A percentile compares a stretch with the other conserved stretches of the same genome.
These are phyloP conservation scores for Caenorhabditis latens DNA, from an alignment of 1,140 invertebrate species.

Conservation along the genomic window DNA sequence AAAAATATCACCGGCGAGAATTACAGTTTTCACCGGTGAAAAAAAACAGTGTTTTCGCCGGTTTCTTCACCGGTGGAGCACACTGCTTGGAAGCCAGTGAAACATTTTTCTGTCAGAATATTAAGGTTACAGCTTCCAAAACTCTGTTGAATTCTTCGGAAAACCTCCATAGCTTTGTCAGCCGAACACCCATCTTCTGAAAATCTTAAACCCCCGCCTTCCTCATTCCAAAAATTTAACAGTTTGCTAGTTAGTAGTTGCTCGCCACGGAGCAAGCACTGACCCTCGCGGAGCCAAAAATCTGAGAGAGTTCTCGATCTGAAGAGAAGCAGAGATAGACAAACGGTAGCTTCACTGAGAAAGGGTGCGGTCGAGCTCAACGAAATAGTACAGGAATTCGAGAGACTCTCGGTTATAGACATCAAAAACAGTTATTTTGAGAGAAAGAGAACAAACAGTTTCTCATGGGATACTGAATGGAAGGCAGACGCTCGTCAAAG, in stretches of 20 bases:
- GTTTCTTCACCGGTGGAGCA: no score
- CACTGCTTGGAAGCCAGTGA: no score
- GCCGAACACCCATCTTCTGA: neutral
- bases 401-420: neutral
- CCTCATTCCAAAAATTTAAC: slow-evolving; percentile 1
- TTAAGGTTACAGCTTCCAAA: neutral
- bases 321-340: slow-evolving; percentile 27
- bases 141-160: neutral
- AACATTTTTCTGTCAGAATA: no score
- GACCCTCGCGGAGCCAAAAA: slow-evolving; percentile 53
- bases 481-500: neutral
- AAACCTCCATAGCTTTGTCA: no score
- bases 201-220: neutral
- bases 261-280: slow-evolving; percentile 23
- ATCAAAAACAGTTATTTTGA: slow-evolving; percentile 48
- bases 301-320: neutral
- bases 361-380: slow-evolving; percentile 46
- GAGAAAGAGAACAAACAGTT: slow-evolving; percentile 50
- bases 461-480: slow-evolving; percentile 42
- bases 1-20: no score
- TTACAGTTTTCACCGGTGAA: no score
- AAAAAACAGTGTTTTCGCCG: no score
- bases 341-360: slow-evolving; percentile 44
- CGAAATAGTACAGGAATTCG: neutral
- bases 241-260: slow-evolving; percentile 42